Base-by-base conservation (phyloP, 2,797 vertebrate genomes). In the Diplodus puntazzo region DNA sequence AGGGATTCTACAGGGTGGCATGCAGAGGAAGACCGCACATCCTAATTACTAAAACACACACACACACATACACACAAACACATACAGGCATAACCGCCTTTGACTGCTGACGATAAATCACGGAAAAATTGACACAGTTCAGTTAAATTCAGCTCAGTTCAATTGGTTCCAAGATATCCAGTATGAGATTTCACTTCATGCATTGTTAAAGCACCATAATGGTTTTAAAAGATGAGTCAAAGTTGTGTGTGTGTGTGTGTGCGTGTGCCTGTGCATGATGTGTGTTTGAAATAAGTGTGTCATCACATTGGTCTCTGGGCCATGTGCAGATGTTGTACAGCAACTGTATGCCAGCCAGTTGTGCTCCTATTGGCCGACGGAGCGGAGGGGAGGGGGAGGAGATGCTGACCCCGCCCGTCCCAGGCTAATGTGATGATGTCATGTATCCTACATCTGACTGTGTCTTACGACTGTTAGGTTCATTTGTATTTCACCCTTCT, bases 261-360 rank as follows among this genome's bases (percentile, higher is more conserved):
- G 27, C 13, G 8, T 57, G 63, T 45, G 13, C 9, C 23, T 52
- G 69, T 49, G 23, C 13, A 65, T 39, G 11, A 48, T 21, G 52
- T 59, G 54, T 81, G 48, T 53, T n/a, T 82, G 63, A 79, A 74
- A 57, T 73, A 89, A 89, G 79, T 89, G 77, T 89, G 87, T 81
- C 82, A 84, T 81, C 69, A 72, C 57, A 71, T 60, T 83, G 82
- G 54, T 76, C 77, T 85, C 57, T 82, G 82, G 84, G 85, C 75
- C 75, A 82, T 76, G 61, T 88, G 68, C 89, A 93, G 90, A 90
- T 90, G 90, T 89, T 91, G 70, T 62, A 72, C 73, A 72, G 75
- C 69, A 81, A 91, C 85, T 85, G 80, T 89, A 73, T 80, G 86
- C 75, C 87, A 86, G 69, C 72, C 68, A 63, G 65, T 13, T 0